These are phyloP conservation scores for Opisthocomus hoazin DNA, from an alignment of 2,113 vertebrate species.

Conservation along the genomic window DNA sequence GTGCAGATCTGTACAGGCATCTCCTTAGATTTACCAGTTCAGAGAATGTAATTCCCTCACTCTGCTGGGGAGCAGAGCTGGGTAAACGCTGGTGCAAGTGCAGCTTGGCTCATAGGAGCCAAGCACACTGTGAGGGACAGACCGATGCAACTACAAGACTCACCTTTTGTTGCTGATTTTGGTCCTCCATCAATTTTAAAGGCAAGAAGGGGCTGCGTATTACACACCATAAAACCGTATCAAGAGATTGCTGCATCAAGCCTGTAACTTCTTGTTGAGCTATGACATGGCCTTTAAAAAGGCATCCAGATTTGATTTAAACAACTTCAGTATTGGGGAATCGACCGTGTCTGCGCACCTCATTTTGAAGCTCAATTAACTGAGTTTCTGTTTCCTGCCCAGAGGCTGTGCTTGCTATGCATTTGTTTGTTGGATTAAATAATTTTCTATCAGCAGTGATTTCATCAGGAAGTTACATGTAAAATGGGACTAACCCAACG, in stretches of 20 bases:
- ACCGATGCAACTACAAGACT: neutral
- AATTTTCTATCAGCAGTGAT: neutral
- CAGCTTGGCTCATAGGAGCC: neutral
- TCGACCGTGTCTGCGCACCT: fast-evolving
- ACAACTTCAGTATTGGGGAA: neutral
- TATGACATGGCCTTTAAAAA: neutral
- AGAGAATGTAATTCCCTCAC: neutral
- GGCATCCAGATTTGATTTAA: neutral
- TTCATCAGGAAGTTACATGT: neutral
- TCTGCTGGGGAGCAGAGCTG: neutral
- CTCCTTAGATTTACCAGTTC: neutral
- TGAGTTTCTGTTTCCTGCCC: neutral
- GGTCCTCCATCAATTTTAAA: neutral
- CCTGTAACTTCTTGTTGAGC: neutral
- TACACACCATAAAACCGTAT: neutral
- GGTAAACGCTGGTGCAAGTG: neutral
- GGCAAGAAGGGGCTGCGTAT: neutral
- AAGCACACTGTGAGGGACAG: too few species aligned
- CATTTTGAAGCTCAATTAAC: neutral
- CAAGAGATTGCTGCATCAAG: neutral
- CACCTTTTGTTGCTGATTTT: neutral
- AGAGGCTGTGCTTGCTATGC: neutral
- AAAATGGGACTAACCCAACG: neutral
- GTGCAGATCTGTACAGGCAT: neutral
- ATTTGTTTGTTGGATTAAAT: neutral